Base-by-base conservation (phyloP, 2,113 vertebrate species). In the Halcyon malimbica region DNA sequence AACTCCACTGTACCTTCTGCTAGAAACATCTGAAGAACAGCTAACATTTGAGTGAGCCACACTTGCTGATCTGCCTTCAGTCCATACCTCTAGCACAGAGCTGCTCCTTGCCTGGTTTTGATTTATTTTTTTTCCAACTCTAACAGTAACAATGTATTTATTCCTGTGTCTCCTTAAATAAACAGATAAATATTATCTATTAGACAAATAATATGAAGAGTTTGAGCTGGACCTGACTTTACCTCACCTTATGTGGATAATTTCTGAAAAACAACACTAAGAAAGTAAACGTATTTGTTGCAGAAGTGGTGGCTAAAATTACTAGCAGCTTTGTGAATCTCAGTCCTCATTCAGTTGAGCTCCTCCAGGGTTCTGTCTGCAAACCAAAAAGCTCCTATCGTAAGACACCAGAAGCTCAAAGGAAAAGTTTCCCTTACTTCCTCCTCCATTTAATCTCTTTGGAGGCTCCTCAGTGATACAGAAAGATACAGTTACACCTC, bases 401-500 rank as follows among this genome's bases (percentile, higher is more conserved):
- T 31, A 69, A 94, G 78, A 86, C 56, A 71, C 56, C 50, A 90
- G 71, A 88, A 87, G n/a, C 23, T 46, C 33, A 57, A 26, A 92
- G 56, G 48, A 51, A 88, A 81, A 68, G 9, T 42, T 71, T 64
- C 28, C 90, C 59, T 33, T 84, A 31, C 35, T 85, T 95, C 33
- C 53, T 89, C 54, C 44, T 83, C 82, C 10, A 1, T 85, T 85
- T 87, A 89, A 82, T 84, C 48, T 88, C 90, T 91, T 67, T n/a
- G 67, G 87, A 86, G 68, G 76, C 63, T 83, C 71, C 82, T 94
- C 44, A 31, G 56, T 28, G 19, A 80, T 77, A 57, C 90, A 95
- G 80, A 21, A 89, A 80, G 93, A 88, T 95, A 11, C 19, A 41
- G 83, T 97, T 96, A 95, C 96, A 96, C 93, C 67, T 83, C 94